Percentiles rank a stretch among this genome's conserved stretches.
Evolutionary conservation across 64 coral and sea anemone species (phyloP).

Genomic region (Porites lutea): DNA sequence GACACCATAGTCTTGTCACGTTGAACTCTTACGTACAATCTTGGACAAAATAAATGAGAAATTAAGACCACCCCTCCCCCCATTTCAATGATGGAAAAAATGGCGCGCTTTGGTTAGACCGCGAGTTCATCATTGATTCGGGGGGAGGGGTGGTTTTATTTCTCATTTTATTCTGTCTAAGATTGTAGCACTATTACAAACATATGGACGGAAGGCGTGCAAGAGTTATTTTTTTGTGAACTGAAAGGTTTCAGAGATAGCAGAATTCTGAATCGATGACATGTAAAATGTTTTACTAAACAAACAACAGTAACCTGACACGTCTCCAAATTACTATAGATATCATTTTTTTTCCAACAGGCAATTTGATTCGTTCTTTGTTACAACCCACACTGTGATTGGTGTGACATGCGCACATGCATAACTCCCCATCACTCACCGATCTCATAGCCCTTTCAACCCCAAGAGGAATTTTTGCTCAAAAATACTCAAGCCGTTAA

Average conservation of each 20-base stretch:
- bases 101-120: too few species aligned
- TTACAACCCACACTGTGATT: background rate
- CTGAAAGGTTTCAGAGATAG: background rate
- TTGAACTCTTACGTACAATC: too few species aligned
- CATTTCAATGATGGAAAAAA: too few species aligned
- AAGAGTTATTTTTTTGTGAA: background rate
- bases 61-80: too few species aligned
- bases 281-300: background rate
- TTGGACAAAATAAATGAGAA: too few species aligned
- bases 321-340: background rate
- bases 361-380: background rate
- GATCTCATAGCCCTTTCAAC: background rate
- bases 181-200: too few species aligned
- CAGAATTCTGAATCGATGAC: background rate
- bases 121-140: too few species aligned
- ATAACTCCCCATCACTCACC: background rate
- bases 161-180: too few species aligned
- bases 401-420: background rate
- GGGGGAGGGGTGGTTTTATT: too few species aligned
- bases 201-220: background rate
- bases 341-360: background rate
- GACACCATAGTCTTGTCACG: too few species aligned
- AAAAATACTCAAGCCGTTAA: background rate
- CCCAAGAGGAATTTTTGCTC: background rate
- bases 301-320: background rate